phyloP scores from a whole-genome alignment of 1,140 invertebrate genomes.

The Leptonema lineaticorne region DNA sequence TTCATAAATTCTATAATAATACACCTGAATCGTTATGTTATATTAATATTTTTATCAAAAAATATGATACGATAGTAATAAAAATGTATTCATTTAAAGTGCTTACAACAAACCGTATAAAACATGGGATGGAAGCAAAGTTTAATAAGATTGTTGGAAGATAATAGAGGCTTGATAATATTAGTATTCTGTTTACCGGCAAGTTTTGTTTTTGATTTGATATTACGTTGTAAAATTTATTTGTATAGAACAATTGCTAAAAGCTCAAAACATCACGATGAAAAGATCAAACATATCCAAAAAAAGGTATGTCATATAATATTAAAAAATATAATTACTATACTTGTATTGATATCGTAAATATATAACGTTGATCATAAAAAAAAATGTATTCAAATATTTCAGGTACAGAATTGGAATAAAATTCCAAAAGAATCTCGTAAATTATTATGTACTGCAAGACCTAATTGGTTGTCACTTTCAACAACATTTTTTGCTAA shows the following conservation, averaged over 20 bases:
- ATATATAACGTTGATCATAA: not conserved
- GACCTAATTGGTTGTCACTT: slow-evolving; percentile 68
- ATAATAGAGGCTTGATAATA: slow-evolving; percentile 66
- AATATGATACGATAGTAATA: too few species aligned
- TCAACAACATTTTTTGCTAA: slow-evolving; percentile 69
- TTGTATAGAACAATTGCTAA: slow-evolving; percentile 52
- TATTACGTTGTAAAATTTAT: slow-evolving; percentile 53
- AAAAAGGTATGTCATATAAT: slow-evolving; percentile 42
- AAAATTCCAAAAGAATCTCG: slow-evolving; percentile 53
- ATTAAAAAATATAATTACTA: not conserved
- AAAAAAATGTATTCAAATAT: slow-evolving; percentile 5
- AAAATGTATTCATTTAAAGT: too few species aligned
- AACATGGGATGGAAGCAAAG: slow-evolving; percentile 44
- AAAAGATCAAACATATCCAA: slow-evolving; percentile 61
- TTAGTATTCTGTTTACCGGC: slow-evolving; percentile 66
- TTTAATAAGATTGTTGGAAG: slow-evolving; percentile 59
- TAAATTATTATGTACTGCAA: slow-evolving; percentile 63
- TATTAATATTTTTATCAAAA: too few species aligned
- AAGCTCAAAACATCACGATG: slow-evolving; percentile 55
- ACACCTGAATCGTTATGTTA: too few species aligned
- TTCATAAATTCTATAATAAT: too few species aligned
- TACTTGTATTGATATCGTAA: not conserved
- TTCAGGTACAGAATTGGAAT: slow-evolving; percentile 61
- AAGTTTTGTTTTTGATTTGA: slow-evolving; percentile 62
- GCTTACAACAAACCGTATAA: too few species aligned